Base-by-base conservation (phyloP, 1,140 invertebrate genomes). In the Nomia melanderi region DNA sequence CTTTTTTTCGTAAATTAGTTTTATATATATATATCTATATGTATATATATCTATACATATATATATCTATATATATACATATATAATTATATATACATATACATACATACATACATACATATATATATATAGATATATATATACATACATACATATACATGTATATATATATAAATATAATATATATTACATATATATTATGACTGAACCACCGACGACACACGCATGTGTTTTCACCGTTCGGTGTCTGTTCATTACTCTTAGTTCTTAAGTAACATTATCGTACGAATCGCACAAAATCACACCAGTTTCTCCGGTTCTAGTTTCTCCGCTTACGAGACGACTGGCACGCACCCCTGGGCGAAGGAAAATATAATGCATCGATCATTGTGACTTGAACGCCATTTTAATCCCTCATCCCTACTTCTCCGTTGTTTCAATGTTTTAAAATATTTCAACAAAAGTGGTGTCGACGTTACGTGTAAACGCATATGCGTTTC, bases 161-260 rank as follows among this genome's bases (percentile, higher is more conserved):
- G 64, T 88, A 87, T 88, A 87, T 88, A 80, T 84, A 81, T 84
- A 71, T 86, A 84, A 87, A 88, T 90, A 89, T 88, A 88, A 89
- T 90, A 90, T 91, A 91, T 91, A 91, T 90, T 90, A 90, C 87
- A 91, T 90, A 91, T 91, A 91, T 91, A 90, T 91, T 91, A 91
- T 86, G 89, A 89, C 87, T 90, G 89, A 90, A 90, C 78, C 89
- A 90, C 87, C 89, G 88, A 90, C 33, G 31, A 25, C 59, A 62
- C 85, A 88, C 88, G 87, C 87, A 87, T 88, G 88, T 89, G 88
- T 89, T 88, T 78, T 86, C 86, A 85, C 88, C 81, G 84, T 88
- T 87, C 86, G 90, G 86, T 88, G 88, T 87, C 80, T 81, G 85
- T 83, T 89, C 79, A 82, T 81, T 87, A 57, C 66, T 86, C 80